Base-by-base conservation (phyloP, 92 coral and sea anemone genomes). In the Parazoanthus swiftii region DNA sequence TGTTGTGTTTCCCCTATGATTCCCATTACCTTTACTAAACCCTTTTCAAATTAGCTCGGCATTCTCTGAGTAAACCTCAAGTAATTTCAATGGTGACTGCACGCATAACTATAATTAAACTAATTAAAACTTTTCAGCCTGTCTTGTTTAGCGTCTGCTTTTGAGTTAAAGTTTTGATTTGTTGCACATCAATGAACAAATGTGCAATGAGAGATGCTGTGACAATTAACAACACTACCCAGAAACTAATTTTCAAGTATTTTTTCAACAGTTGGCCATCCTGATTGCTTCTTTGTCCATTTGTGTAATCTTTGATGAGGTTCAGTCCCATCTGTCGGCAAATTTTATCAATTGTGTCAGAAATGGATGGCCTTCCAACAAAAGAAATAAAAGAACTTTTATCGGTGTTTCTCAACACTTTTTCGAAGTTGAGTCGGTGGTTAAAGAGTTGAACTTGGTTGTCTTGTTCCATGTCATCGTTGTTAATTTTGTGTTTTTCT, bases 281-380 rank as follows among this genome's bases (percentile, higher is more conserved):
- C 67, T 82, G 67, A 20, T 76, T 39, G 42, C 80, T 90, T 68
- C 90, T 73, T 59, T 81, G 72, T 14, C 91, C 90, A 63, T 90
- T 90, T 48, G 92, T 90, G 70, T 88, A 88, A 74, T 88, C 90
- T 75, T 90, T 88, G 6, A 76, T 38, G 25, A 90, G 50, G 25
- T 15, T 81, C 9, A 90, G 36, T 15, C 92, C 92, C 7, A 75
- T 90, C 46, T 76, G 43, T 50, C 59, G 42, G 88, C 92, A 90
- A 11, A 77, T 25, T 36, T 81, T 70, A 23, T 90, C 90, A 48
- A 90, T 81, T 13, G 11, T 48, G 48, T 88, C 81, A 46, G 90
- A 90, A 16, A 90, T 65, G 54, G 87, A 86, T 46, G 92, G 90
- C 54, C 92, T 76, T 76, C 92, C 91, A 15, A 90, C 92, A 76